These are phyloP conservation scores for Carcharodon carcharias DNA, from an alignment of 2,797 vertebrate genomes.

Conservation along the genomic window DNA sequence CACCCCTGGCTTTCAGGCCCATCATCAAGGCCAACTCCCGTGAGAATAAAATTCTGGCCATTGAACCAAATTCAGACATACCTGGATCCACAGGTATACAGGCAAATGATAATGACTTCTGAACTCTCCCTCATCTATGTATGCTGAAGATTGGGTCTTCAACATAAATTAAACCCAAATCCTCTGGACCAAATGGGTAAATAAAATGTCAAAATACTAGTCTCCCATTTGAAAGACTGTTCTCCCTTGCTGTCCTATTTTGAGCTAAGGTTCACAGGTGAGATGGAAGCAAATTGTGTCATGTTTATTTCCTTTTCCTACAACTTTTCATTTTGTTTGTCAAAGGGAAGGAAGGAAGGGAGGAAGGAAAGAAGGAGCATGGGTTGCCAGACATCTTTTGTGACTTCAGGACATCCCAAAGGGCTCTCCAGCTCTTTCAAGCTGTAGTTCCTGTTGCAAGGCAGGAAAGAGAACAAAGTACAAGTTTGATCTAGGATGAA, in stretches of 20 bases:
- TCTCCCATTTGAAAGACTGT: too few relatives aligned
- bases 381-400: neutral
- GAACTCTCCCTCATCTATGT: too few relatives aligned
- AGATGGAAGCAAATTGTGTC: neutral
- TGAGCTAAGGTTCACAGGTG: neutral
- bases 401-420: neutral
- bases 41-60: too few relatives aligned
- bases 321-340: neutral
- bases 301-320: neutral
- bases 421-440: neutral
- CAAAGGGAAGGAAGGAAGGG: neutral
- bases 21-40: too few relatives aligned
- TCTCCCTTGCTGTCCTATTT: neutral
- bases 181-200: too few relatives aligned
- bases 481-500: neutral
- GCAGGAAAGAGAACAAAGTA: neutral
- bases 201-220: too few relatives aligned
- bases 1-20: too few relatives aligned
- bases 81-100: too few relatives aligned
- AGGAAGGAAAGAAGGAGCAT: neutral
- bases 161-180: too few relatives aligned
- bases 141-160: too few relatives aligned
- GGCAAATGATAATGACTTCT: too few relatives aligned
- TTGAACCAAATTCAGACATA: too few relatives aligned
- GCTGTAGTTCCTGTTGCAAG: neutral